Evolutionary conservation across 2,888 invertebrate genomes (phyloP), one percentile per base, ranked within the genome.

Genomic region (Camptogramma bilineatum): DNA sequence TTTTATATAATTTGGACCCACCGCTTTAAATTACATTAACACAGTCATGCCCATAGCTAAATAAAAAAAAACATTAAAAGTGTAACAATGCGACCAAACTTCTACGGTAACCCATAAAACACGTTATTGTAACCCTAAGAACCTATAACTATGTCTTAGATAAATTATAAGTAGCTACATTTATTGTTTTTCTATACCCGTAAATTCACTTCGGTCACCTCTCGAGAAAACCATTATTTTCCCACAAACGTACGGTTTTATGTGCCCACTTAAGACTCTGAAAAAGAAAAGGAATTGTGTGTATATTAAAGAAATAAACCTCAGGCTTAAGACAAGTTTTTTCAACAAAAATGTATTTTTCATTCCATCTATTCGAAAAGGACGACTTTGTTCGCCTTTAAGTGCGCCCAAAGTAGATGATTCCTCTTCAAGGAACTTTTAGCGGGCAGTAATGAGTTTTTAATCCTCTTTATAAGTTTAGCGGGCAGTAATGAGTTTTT

Each of bases 181-280:
- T 64, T 64, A 64, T 56, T 60, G 55, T 56, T 60, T 64, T 60
- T 64, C 64, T 52, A 64, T 66, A 62, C 50, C 50, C 66, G 57
- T 66, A 66, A 66, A 66, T 62, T 54, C 51, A 54, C 57, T 52
- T 42, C 62, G 56, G 58, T 66, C 62, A 66, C 54, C 66, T 62
- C 62, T 58, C 52, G 66, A 56, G 55, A 57, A 62, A 62, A 62
- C 62, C 62, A 66, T 66, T 66, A 66, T 58, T 66, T 66, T 52
- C 58, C 66, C 60, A 62, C 62, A 54, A 62, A 58, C 66, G 62
- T 62, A 58, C 54, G 46, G 57, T 66, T 66, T 62, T 66, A 66
- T 62, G 66, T 65, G 56, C 65, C 61, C 64, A 64, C 60, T 58
- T 56, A 64, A 48, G 57, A 53, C 65, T 57, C 46, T 47, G 19